Evolutionary conservation across 2,888 invertebrate species (phyloP).

Genomic region (Stenurella melanura): DNA sequence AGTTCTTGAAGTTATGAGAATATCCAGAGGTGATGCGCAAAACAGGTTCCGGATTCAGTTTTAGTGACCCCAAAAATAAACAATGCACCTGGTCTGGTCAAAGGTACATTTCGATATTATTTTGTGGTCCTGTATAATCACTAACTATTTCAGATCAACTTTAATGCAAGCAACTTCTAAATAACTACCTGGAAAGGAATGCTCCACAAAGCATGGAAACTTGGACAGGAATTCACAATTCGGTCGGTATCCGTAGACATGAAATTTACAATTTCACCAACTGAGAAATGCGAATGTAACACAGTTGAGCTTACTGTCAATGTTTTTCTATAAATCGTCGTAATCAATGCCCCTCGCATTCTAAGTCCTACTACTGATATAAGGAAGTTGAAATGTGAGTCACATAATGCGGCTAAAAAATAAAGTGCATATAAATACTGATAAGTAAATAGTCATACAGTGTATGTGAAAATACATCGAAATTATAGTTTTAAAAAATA

Average conservation of each 20-base stretch:
- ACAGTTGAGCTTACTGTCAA: conserved; percentile 72
- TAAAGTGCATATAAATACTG: not conserved
- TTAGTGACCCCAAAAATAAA: too few species aligned
- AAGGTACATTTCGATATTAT: too few species aligned
- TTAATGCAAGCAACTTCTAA: not conserved
- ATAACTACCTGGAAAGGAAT: conserved; percentile 88
- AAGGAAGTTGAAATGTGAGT: conserved; percentile 92
- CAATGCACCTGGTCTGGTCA: too few species aligned
- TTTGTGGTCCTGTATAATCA: too few species aligned
- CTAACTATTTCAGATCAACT: too few species aligned
- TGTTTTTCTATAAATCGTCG: conserved; percentile 86
- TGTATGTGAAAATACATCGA: too few species aligned
- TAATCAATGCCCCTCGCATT: conserved; percentile 89
- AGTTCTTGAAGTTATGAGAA: too few species aligned
- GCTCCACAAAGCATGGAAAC: conserved; percentile 98
- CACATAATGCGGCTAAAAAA: conserved; percentile 83
- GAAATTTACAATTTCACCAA: conserved; percentile 95
- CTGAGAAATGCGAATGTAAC: conserved; percentile 73
- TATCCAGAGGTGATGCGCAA: too few species aligned
- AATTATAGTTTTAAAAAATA: too few species aligned
- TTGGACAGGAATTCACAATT: conserved; percentile 95
- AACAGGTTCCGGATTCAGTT: too few species aligned
- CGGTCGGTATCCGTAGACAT: conserved; percentile 98
- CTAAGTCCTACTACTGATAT: conserved; percentile 90
- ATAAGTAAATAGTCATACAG: too few species aligned